A percentile compares a stretch with the other conserved stretches of the same genome.
Evolutionary conservation across 2,888 invertebrate genomes (phyloP).

Genomic region (Cosmorhoe ocellata): DNA sequence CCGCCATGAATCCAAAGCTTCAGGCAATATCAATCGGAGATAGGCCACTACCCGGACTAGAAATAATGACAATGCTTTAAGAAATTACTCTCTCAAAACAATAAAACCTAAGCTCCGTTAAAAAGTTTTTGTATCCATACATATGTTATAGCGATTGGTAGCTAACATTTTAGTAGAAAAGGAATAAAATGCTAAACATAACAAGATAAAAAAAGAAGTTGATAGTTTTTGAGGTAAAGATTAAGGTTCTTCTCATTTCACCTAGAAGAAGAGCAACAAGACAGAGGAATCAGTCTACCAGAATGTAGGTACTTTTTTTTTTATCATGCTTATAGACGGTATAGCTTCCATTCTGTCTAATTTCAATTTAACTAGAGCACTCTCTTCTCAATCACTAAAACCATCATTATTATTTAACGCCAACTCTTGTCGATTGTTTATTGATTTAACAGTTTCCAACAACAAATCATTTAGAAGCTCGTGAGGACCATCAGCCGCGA

Average conservation of each 20-base stretch:
- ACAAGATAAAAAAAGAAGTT: too few species aligned
- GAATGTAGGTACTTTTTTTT: too few species aligned
- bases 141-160: too few species aligned
- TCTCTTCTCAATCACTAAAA: not conserved
- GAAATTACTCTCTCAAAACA: conserved; percentile 2
- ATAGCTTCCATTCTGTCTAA: not conserved
- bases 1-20: conserved; percentile 8
- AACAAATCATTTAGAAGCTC: conserved; percentile 36
- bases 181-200: too few species aligned
- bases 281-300: too few species aligned
- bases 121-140: too few species aligned
- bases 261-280: too few species aligned
- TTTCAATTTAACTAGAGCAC: not conserved
- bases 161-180: too few species aligned
- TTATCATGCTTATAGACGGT: too few species aligned
- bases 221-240: too few species aligned
- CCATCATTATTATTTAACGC: conserved; percentile 1
- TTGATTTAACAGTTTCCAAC: conserved; percentile 33
- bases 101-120: too few species aligned
- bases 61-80: conserved; percentile 2
- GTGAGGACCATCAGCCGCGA: conserved; percentile 29
- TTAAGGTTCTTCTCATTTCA: too few species aligned
- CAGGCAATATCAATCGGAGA: conserved; percentile 9
- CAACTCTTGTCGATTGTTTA: conserved; percentile 29
- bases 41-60: not conserved